Evolutionary conservation across 2,113 vertebrate species (phyloP).

Genomic region (Rhizomys pruinosus): DNA sequence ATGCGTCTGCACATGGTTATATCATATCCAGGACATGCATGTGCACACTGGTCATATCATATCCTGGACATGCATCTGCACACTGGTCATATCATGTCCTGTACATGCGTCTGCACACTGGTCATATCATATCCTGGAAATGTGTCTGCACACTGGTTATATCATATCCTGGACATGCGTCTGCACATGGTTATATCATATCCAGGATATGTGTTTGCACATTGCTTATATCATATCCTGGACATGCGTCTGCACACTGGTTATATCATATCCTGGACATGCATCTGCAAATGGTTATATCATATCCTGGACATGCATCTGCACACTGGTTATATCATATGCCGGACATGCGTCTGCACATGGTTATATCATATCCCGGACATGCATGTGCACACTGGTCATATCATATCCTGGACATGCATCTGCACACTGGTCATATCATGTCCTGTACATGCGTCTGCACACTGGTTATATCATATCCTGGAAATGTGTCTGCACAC

Average conservation of each 20-base stretch:
- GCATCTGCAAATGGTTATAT: too few species aligned
- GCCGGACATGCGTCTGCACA: not conserved
- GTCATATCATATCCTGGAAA: not conserved
- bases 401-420: not conserved
- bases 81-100: not conserved
- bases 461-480: not conserved
- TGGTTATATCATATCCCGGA: not conserved
- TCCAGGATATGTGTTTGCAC: not conserved
- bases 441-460: not conserved
- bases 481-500: not conserved
- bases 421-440: too few species aligned
- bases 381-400: not conserved
- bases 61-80: not conserved
- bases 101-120: not conserved
- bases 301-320: not conserved
- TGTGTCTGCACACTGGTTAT: not conserved
- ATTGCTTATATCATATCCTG: not conserved
- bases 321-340: too few species aligned
- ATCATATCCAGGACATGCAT: not conserved
- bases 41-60: too few species aligned
- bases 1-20: not conserved
- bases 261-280: not conserved
- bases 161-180: not conserved
- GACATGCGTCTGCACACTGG: not conserved
- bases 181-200: too few species aligned